Evolutionary conservation across 1,140 invertebrate species (phyloP).

Genomic region (Zaprionus africanus): DNA sequence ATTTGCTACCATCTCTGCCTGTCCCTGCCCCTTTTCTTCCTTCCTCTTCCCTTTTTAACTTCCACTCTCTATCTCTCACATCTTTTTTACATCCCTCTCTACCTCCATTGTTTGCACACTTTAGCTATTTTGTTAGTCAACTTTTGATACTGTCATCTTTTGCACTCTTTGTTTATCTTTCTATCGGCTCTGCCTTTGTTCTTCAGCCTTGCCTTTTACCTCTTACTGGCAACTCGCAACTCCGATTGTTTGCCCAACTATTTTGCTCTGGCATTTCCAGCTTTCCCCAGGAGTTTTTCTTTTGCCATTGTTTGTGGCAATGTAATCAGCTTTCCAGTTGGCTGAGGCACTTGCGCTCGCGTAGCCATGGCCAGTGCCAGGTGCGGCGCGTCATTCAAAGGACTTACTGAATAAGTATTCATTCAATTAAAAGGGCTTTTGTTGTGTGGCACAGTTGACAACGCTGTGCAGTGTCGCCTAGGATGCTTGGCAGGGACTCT

Average conservation of each 20-base stretch:
- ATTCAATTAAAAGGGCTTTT: slow-evolving; percentile 62
- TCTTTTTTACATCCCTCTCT: not conserved
- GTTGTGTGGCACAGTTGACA: slow-evolving; percentile 11
- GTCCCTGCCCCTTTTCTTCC: not conserved
- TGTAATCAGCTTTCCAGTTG: slow-evolving; percentile 56
- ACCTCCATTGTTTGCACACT: not conserved
- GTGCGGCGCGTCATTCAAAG: slow-evolving; percentile 25
- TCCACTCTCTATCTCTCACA: not conserved
- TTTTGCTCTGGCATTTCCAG: slow-evolving; percentile 36
- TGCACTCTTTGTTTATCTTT: slow-evolving; percentile 20
- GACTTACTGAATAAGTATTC: slow-evolving; percentile 46
- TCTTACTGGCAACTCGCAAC: slow-evolving; percentile 5
- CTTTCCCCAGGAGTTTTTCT: slow-evolving; percentile 9
- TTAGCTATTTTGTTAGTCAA: slow-evolving; percentile 10
- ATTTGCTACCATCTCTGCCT: not conserved
- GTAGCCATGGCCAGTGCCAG: not conserved
- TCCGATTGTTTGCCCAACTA: slow-evolving; percentile 31
- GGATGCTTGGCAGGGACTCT: not conserved
- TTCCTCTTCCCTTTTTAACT: not conserved
- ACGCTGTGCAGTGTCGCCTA: not conserved
- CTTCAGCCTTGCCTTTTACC: not conserved
- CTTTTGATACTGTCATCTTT: slow-evolving; percentile 29
- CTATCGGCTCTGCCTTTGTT: slow-evolving; percentile 17
- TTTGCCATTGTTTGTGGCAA: slow-evolving; percentile 39
- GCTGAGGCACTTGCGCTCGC: slow-evolving; percentile 40